Percentiles rank a stretch among this genome's conserved stretches.
Evolutionary conservation across 2,888 invertebrate species (phyloP).

Genomic region (Mythimna pallens): DNA sequence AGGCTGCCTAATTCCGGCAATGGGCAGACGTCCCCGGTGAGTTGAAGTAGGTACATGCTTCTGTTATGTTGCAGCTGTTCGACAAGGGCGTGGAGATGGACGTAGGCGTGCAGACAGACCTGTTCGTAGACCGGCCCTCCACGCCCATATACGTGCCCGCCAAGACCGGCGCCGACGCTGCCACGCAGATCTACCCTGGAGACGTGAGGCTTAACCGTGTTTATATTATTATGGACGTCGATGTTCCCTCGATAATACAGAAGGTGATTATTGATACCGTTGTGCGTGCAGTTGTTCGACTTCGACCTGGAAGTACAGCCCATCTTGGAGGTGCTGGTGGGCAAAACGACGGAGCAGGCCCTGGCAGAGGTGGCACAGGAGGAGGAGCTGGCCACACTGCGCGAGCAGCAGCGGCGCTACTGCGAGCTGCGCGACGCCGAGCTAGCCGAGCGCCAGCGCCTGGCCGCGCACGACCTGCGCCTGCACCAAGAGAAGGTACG

Average conservation of each 20-base stretch:
- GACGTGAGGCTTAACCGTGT: conserved; percentile 91
- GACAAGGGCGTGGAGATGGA: conserved; percentile 94
- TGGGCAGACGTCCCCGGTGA: background rate
- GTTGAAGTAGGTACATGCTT: background rate
- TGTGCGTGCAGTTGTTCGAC: conserved; percentile 93
- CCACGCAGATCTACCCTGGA: conserved; percentile 97
- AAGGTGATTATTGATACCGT: background rate
- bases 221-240: background rate
- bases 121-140: conserved; percentile 95
- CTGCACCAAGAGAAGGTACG: conserved; percentile 92
- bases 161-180: conserved; percentile 94
- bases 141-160: conserved; percentile 95
- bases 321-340: conserved; percentile 96
- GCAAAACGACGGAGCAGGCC: conserved; percentile 97
- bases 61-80: conserved; percentile 87
- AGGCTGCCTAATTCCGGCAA: background rate
- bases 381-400: conserved; percentile 96
- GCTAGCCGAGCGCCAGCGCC: conserved; percentile 94
- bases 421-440: conserved; percentile 94
- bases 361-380: conserved; percentile 97
- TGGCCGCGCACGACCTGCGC: conserved; percentile 95
- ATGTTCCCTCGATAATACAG: background rate
- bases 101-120: conserved; percentile 96
- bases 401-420: conserved; percentile 94
- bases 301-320: conserved; percentile 98